Evolutionary conservation across 2,113 vertebrate genomes (phyloP).

Genomic region (Oceanodroma tethys): DNA sequence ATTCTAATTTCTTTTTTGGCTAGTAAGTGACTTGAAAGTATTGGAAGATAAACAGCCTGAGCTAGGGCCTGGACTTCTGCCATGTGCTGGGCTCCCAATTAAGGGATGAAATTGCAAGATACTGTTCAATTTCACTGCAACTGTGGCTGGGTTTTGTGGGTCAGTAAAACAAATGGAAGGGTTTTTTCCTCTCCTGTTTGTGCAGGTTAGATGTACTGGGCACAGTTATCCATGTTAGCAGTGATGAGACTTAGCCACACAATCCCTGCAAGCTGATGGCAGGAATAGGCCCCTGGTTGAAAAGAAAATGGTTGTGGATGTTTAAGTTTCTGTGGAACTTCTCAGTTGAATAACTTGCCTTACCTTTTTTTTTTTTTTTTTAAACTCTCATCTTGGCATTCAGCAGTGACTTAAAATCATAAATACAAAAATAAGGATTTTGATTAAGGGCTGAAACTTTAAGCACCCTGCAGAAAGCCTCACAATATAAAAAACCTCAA

Average conservation of each 20-base stretch:
- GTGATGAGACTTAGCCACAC: background rate
- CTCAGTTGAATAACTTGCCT: background rate
- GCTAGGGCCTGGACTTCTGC: conserved; percentile 67
- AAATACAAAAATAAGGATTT: conserved; percentile 23
- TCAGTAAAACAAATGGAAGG: conserved; percentile 41
- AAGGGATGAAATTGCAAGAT: conserved; percentile 72
- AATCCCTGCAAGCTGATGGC: background rate
- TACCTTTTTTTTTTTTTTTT: background rate
- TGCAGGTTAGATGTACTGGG: background rate
- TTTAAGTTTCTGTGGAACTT: conserved; percentile 20
- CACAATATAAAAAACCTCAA: background rate
- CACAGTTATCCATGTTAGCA: background rate
- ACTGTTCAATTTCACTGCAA: conserved; percentile 55
- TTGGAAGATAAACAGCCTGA: conserved; percentile 74
- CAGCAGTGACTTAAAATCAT: conserved; percentile 14
- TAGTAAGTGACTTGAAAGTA: conserved; percentile 66
- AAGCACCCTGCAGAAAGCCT: conserved; percentile 35
- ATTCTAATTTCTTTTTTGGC: conserved; percentile 63
- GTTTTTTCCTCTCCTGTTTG: background rate
- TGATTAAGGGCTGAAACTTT: conserved; percentile 33
- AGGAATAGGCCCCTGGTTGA: background rate
- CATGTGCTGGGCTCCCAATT: conserved; percentile 69
- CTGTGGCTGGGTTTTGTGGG: conserved; percentile 49
- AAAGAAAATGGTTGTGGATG: background rate
- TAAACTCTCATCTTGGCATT: conserved; percentile 9